phyloP scores from a whole-genome alignment of 2,797 vertebrate genomes.

The Erpetoichthys calabaricus region DNA sequence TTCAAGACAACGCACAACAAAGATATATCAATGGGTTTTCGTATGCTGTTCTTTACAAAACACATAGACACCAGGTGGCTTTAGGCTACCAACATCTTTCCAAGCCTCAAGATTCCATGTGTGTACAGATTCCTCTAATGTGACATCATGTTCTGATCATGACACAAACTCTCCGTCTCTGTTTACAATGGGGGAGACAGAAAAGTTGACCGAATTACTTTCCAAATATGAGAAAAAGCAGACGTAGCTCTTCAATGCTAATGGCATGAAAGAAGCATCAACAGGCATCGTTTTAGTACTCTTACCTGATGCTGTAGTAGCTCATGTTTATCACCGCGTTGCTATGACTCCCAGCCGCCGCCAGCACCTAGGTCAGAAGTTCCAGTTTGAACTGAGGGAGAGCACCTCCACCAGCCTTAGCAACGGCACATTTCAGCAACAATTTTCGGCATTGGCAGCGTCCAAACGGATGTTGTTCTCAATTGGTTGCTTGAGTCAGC shows the following conservation, averaged over 20 bases:
- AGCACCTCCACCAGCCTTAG: constrained; percentile 34
- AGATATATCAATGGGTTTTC: no score
- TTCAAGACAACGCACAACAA: no score
- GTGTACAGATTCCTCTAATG: no score
- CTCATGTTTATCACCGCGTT: constrained; percentile 64
- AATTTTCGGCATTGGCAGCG: constrained; percentile 31
- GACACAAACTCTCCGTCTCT: no score
- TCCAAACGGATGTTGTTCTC: no score
- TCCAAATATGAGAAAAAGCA: neutral
- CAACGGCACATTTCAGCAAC: constrained; percentile 37
- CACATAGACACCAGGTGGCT: no score
- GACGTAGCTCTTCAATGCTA: neutral
- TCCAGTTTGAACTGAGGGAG: constrained; percentile 23
- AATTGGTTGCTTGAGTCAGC: no score
- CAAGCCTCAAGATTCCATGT: no score
- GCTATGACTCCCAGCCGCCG: constrained; percentile 42
- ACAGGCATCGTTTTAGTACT: neutral
- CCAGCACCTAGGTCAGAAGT: constrained; percentile 25
- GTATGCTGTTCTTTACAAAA: no score
- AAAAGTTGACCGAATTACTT: neutral
- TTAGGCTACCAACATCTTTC: no score
- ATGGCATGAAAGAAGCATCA: neutral
- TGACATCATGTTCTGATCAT: no score
- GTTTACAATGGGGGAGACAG: no score
- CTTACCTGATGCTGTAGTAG: constrained; percentile 65